A percentile compares a stretch with the other conserved stretches of the same genome.
Conservation (phyloP, 2,113 vertebrate species). For the Vanacampus margaritifer region DNA sequence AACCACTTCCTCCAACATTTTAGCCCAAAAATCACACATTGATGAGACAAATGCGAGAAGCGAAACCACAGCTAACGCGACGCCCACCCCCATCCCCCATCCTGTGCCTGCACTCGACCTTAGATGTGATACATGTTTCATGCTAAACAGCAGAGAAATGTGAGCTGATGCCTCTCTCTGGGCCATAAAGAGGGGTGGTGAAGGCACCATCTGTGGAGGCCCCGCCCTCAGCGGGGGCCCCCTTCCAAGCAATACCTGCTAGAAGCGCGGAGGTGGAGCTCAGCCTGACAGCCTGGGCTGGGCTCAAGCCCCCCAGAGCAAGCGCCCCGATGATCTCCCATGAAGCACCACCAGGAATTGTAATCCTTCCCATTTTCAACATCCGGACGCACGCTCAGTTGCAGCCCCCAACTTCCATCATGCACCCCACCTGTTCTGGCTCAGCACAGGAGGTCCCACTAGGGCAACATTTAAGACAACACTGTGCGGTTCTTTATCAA, state of each 20-base stretch:
- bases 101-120: conserved; percentile 4
- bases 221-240: conserved; percentile 44
- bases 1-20: conserved; percentile 76
- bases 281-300: conserved; percentile 64
- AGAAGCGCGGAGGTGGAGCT: conserved; percentile 69
- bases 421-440: conserved; percentile 59
- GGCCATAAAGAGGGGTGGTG: conserved; percentile 39
- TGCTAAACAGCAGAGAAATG: conserved; percentile 27
- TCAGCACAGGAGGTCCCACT: conserved; percentile 34
- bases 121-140: background rate
- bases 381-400: conserved; percentile 50
- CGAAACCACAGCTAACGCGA: conserved; percentile 27
- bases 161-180: conserved; percentile 20
- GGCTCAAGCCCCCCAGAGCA: conserved; percentile 59
- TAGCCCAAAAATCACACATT: conserved; percentile 67
- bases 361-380: conserved; percentile 62
- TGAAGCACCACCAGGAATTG: conserved; percentile 65
- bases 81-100: conserved; percentile 8
- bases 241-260: conserved; percentile 59
- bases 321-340: conserved; percentile 61
- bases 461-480: conserved; percentile 24
- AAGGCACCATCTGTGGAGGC: conserved; percentile 65
- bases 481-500: conserved; percentile 38
- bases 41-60: conserved; percentile 62
- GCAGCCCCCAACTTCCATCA: conserved; percentile 46